These are phyloP conservation scores for Agrochola circellaris DNA, from an alignment of 2,888 invertebrate species.

Conservation along the genomic window DNA sequence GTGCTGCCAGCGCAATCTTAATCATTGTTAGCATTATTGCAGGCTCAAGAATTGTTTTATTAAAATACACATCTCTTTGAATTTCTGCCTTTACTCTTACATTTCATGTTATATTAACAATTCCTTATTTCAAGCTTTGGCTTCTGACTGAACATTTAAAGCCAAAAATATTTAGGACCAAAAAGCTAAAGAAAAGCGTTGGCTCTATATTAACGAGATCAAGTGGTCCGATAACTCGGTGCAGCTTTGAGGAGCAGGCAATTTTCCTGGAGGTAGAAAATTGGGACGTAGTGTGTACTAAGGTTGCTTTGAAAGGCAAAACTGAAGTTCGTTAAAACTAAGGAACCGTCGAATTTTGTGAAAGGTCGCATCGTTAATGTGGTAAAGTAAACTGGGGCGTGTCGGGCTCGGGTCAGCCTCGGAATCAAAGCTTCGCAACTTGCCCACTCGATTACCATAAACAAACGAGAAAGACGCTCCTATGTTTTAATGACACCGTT, in stretches of 20 bases:
- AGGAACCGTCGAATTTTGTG: conserved; percentile 81
- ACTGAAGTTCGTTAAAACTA: conserved; percentile 78
- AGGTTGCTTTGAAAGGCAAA: conserved; percentile 76
- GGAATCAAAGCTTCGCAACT: conserved; percentile 87
- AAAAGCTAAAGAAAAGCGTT: conserved; percentile 65
- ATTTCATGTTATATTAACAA: conserved; percentile 56
- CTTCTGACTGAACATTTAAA: conserved; percentile 40
- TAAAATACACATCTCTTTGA: conserved; percentile 63
- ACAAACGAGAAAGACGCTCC: conserved; percentile 87
- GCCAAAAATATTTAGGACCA: conserved; percentile 62
- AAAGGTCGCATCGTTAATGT: conserved; percentile 81
- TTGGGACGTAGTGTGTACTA: conserved; percentile 70
- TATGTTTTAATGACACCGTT: conserved; percentile 87
- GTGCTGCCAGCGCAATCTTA: conserved; percentile 78
- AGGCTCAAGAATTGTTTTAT: conserved; percentile 67
- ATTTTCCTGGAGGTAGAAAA: conserved; percentile 70
- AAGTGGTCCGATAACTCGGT: conserved; percentile 72
- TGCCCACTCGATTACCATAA: conserved; percentile 89
- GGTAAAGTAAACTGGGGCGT: conserved; percentile 84
- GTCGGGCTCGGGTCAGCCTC: conserved; percentile 75
- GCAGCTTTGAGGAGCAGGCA: conserved; percentile 71
- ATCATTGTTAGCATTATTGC: conserved; percentile 81
- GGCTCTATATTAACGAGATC: conserved; percentile 72
- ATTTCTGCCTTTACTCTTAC: conserved; percentile 40
- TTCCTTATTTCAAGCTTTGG: conserved; percentile 56